phyloP scores from a whole-genome alignment of 2,113 vertebrate species.

The Ophiodon elongatus region DNA sequence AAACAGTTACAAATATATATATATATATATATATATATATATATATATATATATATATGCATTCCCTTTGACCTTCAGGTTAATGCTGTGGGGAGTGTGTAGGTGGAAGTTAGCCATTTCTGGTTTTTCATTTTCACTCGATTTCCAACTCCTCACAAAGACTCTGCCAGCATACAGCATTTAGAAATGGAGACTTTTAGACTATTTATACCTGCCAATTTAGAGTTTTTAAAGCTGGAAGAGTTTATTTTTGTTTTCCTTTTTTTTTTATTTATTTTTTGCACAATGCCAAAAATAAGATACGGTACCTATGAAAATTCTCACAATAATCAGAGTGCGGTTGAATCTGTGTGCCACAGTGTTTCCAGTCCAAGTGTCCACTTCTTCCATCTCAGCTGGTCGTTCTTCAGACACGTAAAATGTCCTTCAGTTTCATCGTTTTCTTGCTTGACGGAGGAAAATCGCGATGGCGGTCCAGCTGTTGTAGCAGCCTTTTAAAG shows the following conservation, averaged over 20 bases:
- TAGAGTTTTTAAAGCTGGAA: constrained; percentile 52
- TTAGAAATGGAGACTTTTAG: constrained; percentile 44
- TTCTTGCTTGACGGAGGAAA: constrained; percentile 37
- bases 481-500: constrained; percentile 42
- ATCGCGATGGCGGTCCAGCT: neutral
- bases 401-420: neutral
- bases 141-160: constrained; percentile 37
- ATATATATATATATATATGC: constrained; percentile 48
- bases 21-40: constrained; percentile 38
- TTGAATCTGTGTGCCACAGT: constrained; percentile 47
- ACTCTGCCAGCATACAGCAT: constrained; percentile 45
- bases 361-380: constrained; percentile 40
- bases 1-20: constrained; percentile 48
- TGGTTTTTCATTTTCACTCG: constrained; percentile 61
- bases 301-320: constrained; percentile 63
- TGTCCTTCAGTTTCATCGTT: constrained; percentile 8
- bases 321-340: constrained; percentile 54
- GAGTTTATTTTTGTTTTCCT: constrained; percentile 7
- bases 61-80: constrained; percentile 76
- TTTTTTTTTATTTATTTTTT: constrained; percentile 39
- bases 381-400: constrained; percentile 14
- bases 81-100: constrained; percentile 58
- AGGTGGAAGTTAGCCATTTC: constrained; percentile 70
- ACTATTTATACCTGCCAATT: constrained; percentile 63
- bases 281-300: constrained; percentile 81